Conservation (phyloP, 2,797 vertebrate genomes). For the Poecilia picta region DNA sequence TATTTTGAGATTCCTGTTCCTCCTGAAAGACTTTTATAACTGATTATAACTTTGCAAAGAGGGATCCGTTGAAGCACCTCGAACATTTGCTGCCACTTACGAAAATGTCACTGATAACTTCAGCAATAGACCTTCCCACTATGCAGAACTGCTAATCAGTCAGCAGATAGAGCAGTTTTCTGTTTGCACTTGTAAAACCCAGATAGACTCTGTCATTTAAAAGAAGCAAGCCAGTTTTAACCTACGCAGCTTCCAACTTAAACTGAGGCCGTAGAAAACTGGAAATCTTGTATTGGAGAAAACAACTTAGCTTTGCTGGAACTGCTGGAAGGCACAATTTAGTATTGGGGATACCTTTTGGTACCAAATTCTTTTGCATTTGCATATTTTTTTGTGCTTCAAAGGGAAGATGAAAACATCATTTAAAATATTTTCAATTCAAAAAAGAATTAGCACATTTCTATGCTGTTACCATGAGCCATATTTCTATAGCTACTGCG, state of each 20-base stretch:
- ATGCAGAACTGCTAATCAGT: constrained; percentile 41
- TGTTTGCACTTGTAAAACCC: constrained; percentile 35
- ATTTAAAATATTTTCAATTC: constrained; percentile 31
- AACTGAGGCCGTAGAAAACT: constrained; percentile 27
- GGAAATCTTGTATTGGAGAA: neutral
- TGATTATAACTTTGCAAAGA: constrained; percentile 20
- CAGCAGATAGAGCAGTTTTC: constrained; percentile 42
- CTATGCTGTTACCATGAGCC: constrained; percentile 6
- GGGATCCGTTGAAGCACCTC: constrained; percentile 9
- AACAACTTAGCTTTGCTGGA: constrained; percentile 26
- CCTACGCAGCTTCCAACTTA: constrained; percentile 18
- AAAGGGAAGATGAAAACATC: constrained; percentile 41
- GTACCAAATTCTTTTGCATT: constrained; percentile 38
- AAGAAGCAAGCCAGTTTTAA: constrained; percentile 20
- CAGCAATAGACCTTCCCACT: constrained; percentile 8
- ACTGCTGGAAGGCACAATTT: constrained; percentile 28
- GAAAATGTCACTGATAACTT: constrained; percentile 31
- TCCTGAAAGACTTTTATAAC: constrained; percentile 25
- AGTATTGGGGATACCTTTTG: constrained; percentile 2
- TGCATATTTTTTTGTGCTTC: constrained; percentile 48
- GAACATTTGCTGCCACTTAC: constrained; percentile 25
- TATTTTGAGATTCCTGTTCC: neutral
- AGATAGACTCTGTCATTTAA: constrained; percentile 20
- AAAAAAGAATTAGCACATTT: constrained; percentile 12
- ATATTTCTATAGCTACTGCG: constrained; percentile 1